Percentiles rank a stretch among this genome's conserved stretches.
phyloP scores from a whole-genome alignment of 1,140 invertebrate genomes.

The Chionoecetes opilio region DNA sequence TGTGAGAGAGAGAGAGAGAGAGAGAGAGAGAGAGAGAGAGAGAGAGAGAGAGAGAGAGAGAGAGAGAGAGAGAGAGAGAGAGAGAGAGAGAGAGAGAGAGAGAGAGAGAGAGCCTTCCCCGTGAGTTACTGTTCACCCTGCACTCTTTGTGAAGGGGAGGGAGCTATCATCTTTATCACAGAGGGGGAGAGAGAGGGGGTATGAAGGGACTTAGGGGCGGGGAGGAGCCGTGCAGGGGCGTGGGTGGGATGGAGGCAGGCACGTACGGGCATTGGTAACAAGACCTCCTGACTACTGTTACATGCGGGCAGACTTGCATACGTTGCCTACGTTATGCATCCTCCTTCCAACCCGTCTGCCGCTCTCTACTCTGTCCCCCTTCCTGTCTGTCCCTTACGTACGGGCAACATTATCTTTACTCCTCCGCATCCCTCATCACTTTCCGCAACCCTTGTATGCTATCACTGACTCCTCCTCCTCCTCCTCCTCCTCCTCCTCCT shows the following conservation, averaged over 20 bases:
- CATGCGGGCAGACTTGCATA: slow-evolving; percentile 53
- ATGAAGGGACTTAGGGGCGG: background rate
- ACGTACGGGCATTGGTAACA: slow-evolving; percentile 47
- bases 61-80: too few relatives aligned
- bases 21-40: too few relatives aligned
- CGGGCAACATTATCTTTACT: background rate
- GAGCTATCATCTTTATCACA: slow-evolving; percentile 19
- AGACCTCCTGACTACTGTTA: slow-evolving; percentile 39
- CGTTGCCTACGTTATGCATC: background rate
- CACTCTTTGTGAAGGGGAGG: background rate
- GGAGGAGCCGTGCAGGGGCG: background rate
- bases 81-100: too few relatives aligned
- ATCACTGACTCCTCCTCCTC: background rate
- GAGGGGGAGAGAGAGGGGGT: background rate
- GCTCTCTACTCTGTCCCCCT: background rate
- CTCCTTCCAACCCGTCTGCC: background rate
- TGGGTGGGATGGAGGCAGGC: background rate
- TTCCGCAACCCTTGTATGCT: background rate
- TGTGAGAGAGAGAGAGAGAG: too few relatives aligned
- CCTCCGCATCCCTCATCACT: background rate
- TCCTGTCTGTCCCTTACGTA: background rate
- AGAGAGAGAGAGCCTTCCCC: background rate
- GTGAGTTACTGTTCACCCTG: slow-evolving; percentile 15
- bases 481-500: too few relatives aligned
- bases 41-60: too few relatives aligned